Conservation (phyloP, 2,113 vertebrate genomes). For the Salvelinus alpinus region DNA sequence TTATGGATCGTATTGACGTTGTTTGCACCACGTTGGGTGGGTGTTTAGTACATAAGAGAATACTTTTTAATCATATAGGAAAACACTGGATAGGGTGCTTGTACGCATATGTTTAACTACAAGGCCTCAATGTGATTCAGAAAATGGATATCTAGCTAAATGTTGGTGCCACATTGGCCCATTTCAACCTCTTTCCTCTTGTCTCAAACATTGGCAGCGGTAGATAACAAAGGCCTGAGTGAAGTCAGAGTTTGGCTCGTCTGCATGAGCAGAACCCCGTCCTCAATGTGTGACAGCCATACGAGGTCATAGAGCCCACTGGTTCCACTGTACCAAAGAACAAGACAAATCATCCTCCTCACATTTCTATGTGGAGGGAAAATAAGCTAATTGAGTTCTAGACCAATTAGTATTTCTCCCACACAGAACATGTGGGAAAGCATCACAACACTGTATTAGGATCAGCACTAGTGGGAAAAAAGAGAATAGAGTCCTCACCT, state of each 20-base stretch:
- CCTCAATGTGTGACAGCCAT: background rate
- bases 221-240: background rate
- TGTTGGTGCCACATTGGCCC: background rate
- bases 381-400: background rate
- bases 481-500: background rate
- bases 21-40: conserved; percentile 1
- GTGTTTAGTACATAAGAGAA: background rate
- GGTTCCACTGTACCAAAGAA: background rate
- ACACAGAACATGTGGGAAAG: background rate
- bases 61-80: no score
- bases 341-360: background rate
- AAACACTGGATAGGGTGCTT: no score
- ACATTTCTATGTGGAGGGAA: background rate
- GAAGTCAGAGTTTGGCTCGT: background rate
- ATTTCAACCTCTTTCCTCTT: background rate
- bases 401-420: background rate
- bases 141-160: background rate
- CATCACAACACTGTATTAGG: background rate
- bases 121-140: conserved; percentile 6
- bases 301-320: background rate
- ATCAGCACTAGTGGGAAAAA: background rate
- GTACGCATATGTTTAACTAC: background rate
- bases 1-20: conserved; percentile 10
- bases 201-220: background rate
- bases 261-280: background rate